Conservation (phyloP, 2,888 invertebrate species). For the Melikaiella ostensackeni region DNA sequence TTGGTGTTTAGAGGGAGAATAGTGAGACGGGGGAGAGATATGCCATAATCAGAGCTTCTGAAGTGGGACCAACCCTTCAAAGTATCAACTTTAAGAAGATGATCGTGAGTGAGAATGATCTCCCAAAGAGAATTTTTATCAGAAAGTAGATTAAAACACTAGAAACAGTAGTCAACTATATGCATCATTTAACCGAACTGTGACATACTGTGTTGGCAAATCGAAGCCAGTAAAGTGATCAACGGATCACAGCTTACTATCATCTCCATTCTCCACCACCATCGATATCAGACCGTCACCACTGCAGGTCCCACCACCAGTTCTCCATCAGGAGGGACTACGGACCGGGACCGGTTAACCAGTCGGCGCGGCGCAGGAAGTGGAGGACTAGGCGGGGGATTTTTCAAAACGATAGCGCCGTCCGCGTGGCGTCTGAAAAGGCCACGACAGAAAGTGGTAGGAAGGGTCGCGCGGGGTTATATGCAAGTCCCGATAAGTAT, state of each 20-base stretch:
- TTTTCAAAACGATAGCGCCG: constrained; percentile 26
- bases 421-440: constrained; percentile 37
- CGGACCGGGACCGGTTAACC: constrained; percentile 34
- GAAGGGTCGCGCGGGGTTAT: constrained; percentile 56
- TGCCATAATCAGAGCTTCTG: no score
- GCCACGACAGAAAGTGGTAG: constrained; percentile 47
- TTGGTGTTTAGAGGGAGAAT: no score
- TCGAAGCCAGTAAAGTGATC: not conserved
- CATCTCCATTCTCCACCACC: not conserved
- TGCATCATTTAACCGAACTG: no score
- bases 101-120: no score
- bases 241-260: not conserved
- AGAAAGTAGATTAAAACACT: no score
- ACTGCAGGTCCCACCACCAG: constrained; percentile 14
- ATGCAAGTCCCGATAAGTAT: constrained; percentile 55
- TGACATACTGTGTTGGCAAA: not conserved
- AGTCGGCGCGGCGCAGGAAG: constrained; percentile 35
- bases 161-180: no score
- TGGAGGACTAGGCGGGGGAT: constrained; percentile 32
- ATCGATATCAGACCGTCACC: not conserved
- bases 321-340: constrained; percentile 16
- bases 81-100: no score
- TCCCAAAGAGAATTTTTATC: no score
- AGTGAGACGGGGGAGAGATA: no score
- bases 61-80: no score